These are phyloP conservation scores for Prenolepis imparis DNA, from an alignment of 2,888 invertebrate species.

Conservation along the genomic window DNA sequence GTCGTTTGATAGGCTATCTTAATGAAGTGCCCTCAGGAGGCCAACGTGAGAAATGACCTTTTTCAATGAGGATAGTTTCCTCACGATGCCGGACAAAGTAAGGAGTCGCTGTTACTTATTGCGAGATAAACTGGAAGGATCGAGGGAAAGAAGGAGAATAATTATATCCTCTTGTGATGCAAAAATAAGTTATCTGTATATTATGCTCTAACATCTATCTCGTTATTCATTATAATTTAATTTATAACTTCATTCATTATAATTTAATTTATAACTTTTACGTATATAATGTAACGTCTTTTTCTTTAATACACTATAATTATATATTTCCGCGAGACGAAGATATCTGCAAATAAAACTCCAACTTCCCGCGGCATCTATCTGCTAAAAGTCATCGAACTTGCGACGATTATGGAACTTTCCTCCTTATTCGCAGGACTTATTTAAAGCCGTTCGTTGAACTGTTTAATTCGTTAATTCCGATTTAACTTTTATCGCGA, in stretches of 20 bases:
- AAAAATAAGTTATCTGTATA: neutral
- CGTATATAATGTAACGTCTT: neutral
- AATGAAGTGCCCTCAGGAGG: slow-evolving; percentile 68
- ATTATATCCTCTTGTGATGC: neutral
- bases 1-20: slow-evolving; percentile 70
- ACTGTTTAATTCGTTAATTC: slow-evolving; percentile 56
- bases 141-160: neutral
- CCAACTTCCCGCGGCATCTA: neutral
- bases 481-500: slow-evolving; percentile 51
- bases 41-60: slow-evolving; percentile 67
- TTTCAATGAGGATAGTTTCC: slow-evolving; percentile 59
- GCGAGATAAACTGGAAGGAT: neutral
- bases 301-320: neutral
- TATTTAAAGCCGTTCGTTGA: slow-evolving; percentile 56
- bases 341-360: slow-evolving; percentile 9
- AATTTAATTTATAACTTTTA: neutral
- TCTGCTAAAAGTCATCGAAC: slow-evolving; percentile 42
- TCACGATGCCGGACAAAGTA: neutral
- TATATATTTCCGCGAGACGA: neutral
- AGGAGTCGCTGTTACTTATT: slow-evolving; percentile 1
- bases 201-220: neutral
- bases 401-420: slow-evolving; percentile 45
- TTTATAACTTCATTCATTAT: neutral
- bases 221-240: neutral
- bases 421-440: slow-evolving; percentile 18